phyloP scores from a whole-genome alignment of 1,140 invertebrate species.

The Antheraea pernyi region DNA sequence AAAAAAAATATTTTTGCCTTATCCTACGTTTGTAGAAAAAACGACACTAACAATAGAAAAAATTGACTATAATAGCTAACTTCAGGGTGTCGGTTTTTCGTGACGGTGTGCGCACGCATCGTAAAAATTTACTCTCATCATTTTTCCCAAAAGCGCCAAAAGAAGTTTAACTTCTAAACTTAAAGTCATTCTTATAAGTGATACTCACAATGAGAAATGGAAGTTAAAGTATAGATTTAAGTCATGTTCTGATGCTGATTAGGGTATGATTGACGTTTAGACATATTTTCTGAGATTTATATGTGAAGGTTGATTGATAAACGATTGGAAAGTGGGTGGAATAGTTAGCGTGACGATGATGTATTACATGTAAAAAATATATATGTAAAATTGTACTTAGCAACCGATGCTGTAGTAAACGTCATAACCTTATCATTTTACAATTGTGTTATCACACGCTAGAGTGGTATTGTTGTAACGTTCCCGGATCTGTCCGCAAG shows the following conservation, averaged over 20 bases:
- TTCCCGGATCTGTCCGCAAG: not conserved
- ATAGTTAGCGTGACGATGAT: not conserved
- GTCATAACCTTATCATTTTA: not conserved
- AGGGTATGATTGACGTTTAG: not conserved
- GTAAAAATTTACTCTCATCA: too few relatives aligned
- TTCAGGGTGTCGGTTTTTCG: too few relatives aligned
- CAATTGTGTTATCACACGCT: not conserved
- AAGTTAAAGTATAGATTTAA: not conserved
- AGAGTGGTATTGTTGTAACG: not conserved
- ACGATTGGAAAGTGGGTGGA: not conserved
- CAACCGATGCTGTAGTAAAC: not conserved
- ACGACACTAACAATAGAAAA: too few relatives aligned
- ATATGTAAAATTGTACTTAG: not conserved
- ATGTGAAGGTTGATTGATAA: not conserved
- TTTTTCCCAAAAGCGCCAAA: too few relatives aligned
- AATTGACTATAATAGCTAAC: too few relatives aligned
- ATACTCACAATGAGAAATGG: not conserved
- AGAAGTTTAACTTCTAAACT: too few relatives aligned
- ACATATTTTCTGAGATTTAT: constrained; percentile 3
- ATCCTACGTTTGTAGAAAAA: too few relatives aligned
- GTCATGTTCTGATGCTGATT: not conserved
- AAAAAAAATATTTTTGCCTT: too few relatives aligned
- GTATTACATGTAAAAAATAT: not conserved
- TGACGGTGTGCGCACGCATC: too few relatives aligned
- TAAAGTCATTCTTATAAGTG: not conserved